Conservation (phyloP, 2,113 vertebrate species). For the Grammomys dolichurus region DNA sequence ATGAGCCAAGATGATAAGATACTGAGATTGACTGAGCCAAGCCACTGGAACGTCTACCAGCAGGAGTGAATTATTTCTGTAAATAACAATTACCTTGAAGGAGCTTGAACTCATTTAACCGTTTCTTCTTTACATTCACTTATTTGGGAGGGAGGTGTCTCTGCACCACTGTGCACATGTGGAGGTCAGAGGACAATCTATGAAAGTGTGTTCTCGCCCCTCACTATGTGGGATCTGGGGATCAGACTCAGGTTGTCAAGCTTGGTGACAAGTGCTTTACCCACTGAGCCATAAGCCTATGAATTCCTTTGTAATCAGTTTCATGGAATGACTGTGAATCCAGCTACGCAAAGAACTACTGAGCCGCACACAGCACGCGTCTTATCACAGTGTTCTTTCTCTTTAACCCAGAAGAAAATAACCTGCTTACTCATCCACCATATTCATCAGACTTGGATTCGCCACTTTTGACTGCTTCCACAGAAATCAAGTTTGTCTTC, state of each 20-base stretch:
- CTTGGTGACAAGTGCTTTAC: neutral
- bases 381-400: neutral
- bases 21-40: neutral
- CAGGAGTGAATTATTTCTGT: neutral
- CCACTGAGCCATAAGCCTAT: neutral
- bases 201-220: neutral
- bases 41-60: neutral
- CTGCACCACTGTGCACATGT: neutral
- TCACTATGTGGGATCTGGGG: neutral
- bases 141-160: too few species aligned
- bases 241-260: neutral
- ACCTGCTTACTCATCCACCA: neutral
- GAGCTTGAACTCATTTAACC: neutral
- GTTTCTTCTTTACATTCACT: neutral
- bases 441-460: neutral
- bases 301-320: neutral
- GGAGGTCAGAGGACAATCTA: neutral
- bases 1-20: neutral
- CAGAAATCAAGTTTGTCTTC: constrained; percentile 10
- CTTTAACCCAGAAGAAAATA: neutral
- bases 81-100: constrained; percentile 27
- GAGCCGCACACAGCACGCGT: neutral
- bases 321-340: neutral
- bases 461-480: neutral
- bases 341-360: constrained; percentile 12